Conservation (phyloP, 2,888 invertebrate species). For the Apamea monoglypha region DNA sequence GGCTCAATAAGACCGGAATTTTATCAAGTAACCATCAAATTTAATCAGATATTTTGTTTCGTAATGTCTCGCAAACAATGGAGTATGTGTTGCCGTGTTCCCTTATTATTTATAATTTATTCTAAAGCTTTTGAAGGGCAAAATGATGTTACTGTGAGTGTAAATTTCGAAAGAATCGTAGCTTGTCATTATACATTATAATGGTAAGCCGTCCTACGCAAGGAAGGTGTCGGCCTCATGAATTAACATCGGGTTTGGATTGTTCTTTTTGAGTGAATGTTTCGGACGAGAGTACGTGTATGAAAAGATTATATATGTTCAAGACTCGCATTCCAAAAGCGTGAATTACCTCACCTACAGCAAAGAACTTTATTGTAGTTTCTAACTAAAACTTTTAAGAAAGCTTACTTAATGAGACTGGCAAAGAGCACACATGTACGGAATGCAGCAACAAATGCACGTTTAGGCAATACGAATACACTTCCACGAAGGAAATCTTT, state of each 20-base stretch:
- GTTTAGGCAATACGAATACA: conserved; percentile 34
- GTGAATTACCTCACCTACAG: neutral
- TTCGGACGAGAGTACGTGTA: neutral
- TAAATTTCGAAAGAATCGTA: conserved; percentile 70
- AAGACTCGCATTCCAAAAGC: conserved; percentile 17
- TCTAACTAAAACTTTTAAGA: conserved; percentile 1
- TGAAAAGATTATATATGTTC: neutral
- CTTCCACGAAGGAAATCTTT: conserved; percentile 58
- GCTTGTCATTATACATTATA: conserved; percentile 73
- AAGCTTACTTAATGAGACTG: conserved; percentile 18
- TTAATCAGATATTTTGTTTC: conserved; percentile 74
- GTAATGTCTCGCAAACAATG: conserved; percentile 73
- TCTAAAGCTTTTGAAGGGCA: conserved; percentile 66
- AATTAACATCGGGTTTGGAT: conserved; percentile 68
- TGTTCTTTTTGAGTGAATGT: conserved; percentile 57
- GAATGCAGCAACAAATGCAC: conserved; percentile 32
- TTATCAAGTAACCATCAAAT: conserved; percentile 74
- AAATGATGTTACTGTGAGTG: conserved; percentile 66
- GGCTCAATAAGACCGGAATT: conserved; percentile 70
- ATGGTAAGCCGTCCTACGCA: conserved; percentile 74
- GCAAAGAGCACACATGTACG: conserved; percentile 15
- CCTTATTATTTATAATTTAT: conserved; percentile 72
- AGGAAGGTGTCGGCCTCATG: conserved; percentile 62
- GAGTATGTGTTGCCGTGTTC: conserved; percentile 62
- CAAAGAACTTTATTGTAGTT: conserved; percentile 1